Conservation (phyloP, 2,888 invertebrate genomes). For the Phrixothrix hirtus region DNA sequence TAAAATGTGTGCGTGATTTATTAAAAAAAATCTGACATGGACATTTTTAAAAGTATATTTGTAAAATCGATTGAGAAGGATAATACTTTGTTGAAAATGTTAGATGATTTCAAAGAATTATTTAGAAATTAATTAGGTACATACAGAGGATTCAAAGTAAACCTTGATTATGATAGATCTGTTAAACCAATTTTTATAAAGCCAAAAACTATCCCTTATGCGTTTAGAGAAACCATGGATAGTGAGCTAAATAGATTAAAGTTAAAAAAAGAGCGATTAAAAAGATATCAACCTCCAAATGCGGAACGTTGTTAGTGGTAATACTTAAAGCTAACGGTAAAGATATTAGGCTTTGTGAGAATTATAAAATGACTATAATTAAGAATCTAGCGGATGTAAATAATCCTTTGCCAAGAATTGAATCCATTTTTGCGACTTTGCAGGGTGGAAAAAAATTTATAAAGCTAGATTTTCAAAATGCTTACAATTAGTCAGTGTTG, state of each 20-base stretch:
- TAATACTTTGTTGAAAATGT: too few relatives aligned
- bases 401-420: constrained; percentile 40
- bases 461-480: constrained; percentile 44
- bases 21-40: too few relatives aligned
- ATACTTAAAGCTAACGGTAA: constrained; percentile 29
- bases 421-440: constrained; percentile 37
- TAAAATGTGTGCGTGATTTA: too few relatives aligned
- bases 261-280: too few relatives aligned
- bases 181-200: neutral
- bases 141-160: neutral
- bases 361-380: constrained; percentile 40
- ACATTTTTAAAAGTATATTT: too few relatives aligned
- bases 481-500: constrained; percentile 45
- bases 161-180: neutral
- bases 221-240: too few relatives aligned
- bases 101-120: neutral
- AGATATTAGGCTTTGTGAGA: constrained; percentile 23
- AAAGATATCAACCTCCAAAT: too few relatives aligned
- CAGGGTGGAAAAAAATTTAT: constrained; percentile 15
- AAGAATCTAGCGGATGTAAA: constrained; percentile 36
- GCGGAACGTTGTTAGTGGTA: too few relatives aligned
- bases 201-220: neutral
- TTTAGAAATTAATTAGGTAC: neutral
- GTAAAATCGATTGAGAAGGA: too few relatives aligned
- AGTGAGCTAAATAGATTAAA: too few relatives aligned